Evolutionary conservation across 2,888 invertebrate species (phyloP).

Genomic region (Pyrocoelia pectoralis): DNA sequence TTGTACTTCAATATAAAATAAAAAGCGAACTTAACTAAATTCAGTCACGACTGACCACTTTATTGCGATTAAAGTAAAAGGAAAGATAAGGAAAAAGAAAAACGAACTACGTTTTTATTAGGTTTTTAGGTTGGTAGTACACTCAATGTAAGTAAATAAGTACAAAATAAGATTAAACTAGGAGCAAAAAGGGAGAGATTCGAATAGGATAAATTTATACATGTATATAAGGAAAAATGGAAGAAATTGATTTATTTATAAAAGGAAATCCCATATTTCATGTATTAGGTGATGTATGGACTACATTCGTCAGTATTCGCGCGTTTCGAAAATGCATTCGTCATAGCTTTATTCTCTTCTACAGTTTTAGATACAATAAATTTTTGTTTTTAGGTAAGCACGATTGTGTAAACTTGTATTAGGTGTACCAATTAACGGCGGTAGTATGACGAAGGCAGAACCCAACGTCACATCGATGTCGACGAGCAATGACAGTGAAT

Average conservation of each 20-base stretch:
- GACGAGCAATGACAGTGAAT: slow-evolving; percentile 18
- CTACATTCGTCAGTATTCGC: slow-evolving; percentile 39
- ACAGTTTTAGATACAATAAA: slow-evolving; percentile 3
- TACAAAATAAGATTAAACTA: slow-evolving; percentile 19
- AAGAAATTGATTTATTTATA: slow-evolving; percentile 45
- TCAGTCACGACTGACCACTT: slow-evolving; percentile 18
- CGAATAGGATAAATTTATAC: no score
- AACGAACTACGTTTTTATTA: slow-evolving; percentile 4
- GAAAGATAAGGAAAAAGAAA: slow-evolving; percentile 4
- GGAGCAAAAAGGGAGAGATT: slow-evolving; percentile 20
- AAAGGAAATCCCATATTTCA: slow-evolving; percentile 45
- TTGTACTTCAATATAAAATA: slow-evolving; percentile 17
- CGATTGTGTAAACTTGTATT: not conserved
- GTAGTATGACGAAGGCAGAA: slow-evolving; percentile 1
- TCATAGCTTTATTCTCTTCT: slow-evolving; percentile 42
- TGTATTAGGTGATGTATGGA: slow-evolving; percentile 45
- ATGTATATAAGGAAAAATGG: slow-evolving; percentile 35
- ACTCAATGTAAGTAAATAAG: slow-evolving; percentile 6
- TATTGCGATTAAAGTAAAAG: slow-evolving; percentile 18
- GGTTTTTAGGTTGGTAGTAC: slow-evolving; percentile 6
- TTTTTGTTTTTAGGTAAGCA: not conserved
- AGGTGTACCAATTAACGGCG: not conserved
- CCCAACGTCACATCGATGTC: slow-evolving; percentile 16
- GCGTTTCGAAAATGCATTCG: slow-evolving; percentile 43
- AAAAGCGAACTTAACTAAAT: slow-evolving; percentile 14